These are phyloP conservation scores for Epinotia demarniana DNA, from an alignment of 2,888 invertebrate species.

Conservation along the genomic window DNA sequence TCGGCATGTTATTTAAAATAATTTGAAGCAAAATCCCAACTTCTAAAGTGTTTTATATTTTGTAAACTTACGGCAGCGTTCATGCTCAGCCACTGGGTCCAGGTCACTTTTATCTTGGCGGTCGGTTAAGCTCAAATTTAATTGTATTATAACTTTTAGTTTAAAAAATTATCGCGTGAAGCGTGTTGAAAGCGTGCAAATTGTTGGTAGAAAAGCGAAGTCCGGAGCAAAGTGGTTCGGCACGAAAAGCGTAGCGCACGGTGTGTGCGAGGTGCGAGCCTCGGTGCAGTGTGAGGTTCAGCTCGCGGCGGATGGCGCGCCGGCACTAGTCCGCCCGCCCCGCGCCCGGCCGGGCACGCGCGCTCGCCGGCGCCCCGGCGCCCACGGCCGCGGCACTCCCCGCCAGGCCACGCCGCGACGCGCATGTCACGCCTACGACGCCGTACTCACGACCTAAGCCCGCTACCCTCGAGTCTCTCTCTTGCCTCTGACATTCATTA, in stretches of 20 bases:
- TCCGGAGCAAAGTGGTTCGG: constrained; percentile 29
- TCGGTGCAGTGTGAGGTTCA: constrained; percentile 36
- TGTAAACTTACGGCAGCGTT: constrained; percentile 35
- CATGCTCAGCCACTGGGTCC: constrained; percentile 42
- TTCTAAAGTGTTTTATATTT: constrained; percentile 10
- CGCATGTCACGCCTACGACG: constrained; percentile 15
- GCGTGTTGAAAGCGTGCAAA: constrained; percentile 39
- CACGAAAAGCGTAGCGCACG: constrained; percentile 43
- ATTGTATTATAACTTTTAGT: constrained; percentile 10
- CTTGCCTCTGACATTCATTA: constrained; percentile 1
- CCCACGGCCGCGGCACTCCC: constrained; percentile 41
- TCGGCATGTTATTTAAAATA: constrained; percentile 7
- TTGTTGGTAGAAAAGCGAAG: constrained; percentile 24
- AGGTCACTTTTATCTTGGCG: constrained; percentile 41
- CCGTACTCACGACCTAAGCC: not conserved
- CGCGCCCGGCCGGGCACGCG: constrained; percentile 27
- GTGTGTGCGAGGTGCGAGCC: constrained; percentile 40
- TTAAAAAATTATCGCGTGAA: constrained; percentile 18
- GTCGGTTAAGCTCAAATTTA: constrained; percentile 21
- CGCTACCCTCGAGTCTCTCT: not conserved
- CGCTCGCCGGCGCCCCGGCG: constrained; percentile 38
- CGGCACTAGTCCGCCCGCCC: constrained; percentile 28
- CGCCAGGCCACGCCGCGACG: constrained; percentile 32
- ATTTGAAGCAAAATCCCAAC: not conserved
- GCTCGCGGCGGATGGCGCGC: constrained; percentile 38